These are phyloP conservation scores for Andrena bucephala DNA, from an alignment of 2,888 invertebrate species.

Conservation along the genomic window DNA sequence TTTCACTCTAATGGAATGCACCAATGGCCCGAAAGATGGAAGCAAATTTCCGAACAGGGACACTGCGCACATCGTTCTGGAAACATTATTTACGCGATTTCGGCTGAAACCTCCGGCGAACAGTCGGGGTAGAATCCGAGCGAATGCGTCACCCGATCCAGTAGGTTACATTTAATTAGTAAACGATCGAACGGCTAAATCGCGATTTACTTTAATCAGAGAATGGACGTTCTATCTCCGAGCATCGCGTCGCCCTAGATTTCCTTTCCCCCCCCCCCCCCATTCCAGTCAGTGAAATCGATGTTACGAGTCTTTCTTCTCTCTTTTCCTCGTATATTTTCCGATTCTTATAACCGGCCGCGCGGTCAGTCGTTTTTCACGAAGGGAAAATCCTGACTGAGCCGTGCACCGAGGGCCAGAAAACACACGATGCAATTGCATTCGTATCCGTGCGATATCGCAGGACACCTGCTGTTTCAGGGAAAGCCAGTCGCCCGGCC, in stretches of 20 bases:
- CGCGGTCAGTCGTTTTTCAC: constrained; percentile 31
- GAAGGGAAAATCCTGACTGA: constrained; percentile 33
- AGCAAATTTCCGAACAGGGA: background rate
- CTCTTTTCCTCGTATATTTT: constrained; percentile 19
- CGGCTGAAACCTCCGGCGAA: no score
- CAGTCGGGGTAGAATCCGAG: background rate
- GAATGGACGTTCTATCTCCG: constrained; percentile 1
- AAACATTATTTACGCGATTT: background rate
- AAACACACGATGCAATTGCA: constrained; percentile 46
- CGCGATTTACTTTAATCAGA: constrained; percentile 14
- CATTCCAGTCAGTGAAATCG: constrained; percentile 18
- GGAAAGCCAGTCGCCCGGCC: constrained; percentile 31
- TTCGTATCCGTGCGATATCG: constrained; percentile 38
- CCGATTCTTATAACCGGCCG: constrained; percentile 8
- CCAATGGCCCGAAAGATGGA: background rate
- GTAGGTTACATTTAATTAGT: background rate
- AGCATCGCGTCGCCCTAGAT: constrained; percentile 8
- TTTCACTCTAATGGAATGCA: no score
- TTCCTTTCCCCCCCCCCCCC: constrained; percentile 2
- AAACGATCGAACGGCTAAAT: background rate
- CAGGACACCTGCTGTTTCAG: constrained; percentile 34
- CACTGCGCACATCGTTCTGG: background rate
- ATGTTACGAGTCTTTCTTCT: constrained; percentile 3
- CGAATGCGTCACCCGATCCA: background rate
- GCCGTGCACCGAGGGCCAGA: constrained; percentile 20